Evolutionary conservation across 2,797 vertebrate genomes (phyloP), one percentile per base, ranked within the genome.

Genomic region (Xyrichtys novacula): DNA sequence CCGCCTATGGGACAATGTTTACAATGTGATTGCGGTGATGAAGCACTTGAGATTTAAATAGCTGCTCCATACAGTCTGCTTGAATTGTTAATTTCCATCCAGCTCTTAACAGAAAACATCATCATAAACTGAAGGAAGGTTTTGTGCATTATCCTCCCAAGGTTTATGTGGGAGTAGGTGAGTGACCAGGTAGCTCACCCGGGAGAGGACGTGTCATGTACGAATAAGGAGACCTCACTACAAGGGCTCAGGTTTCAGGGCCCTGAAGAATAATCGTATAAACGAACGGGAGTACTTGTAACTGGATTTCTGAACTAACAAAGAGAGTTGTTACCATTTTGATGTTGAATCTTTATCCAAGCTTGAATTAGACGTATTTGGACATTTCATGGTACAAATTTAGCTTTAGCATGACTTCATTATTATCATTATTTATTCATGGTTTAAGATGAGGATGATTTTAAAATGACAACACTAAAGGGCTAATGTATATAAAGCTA

Each of bases 401-500:
- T 56, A 5, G 15, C 34, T 16, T 56, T 20, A 66, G 15, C 29
- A 15, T 34, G 48, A 34, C 32, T 48, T 53, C 14, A 34, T 66
- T 10, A 23, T 55, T 11, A 15, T 46, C 15, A 40, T 47, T 42
- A 68, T 60, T 34, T 36, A 54, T 59, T 71, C 0, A 31, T 15
- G 1, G 29, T 48, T 64, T 43, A 16, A 57, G 32, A 19, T 54
- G 4, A 32, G 34, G 42, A 46, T 1, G 63, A 50, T 31, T 64
- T 8, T 0, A 38, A 46, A 53, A 31, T 28, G n/a, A 25, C 28
- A 9, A 6, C 26, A 69, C 39, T 54, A 36, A 85, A 74, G 40
- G 56, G 67, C 52, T 70, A 8, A 56, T 84, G 78, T 81, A 84
- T 62, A 83, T 85, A 79, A 28, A 67, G 4, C 7, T 55, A 38